phyloP scores from a whole-genome alignment of 2,113 vertebrate species.

The Brachyhypopomus occidentalis region DNA sequence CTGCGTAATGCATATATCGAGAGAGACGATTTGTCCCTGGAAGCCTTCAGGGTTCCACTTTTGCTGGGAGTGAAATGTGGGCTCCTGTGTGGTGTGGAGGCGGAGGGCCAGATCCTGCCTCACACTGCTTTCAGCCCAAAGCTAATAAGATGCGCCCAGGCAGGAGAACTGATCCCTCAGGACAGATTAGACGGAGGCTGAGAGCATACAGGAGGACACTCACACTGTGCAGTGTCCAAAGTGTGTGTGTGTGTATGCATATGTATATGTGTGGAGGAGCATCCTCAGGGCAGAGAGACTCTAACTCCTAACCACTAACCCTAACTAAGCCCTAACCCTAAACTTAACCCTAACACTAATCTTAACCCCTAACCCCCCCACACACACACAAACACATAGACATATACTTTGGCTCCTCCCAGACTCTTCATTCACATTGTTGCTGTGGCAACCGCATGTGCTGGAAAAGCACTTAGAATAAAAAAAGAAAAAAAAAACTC shows the following conservation, averaged over 20 bases:
- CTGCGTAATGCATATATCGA: slow-evolving; percentile 16
- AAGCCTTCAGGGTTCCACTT: background rate
- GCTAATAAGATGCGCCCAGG: background rate
- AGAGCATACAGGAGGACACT: slow-evolving; percentile 9
- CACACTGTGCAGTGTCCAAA: background rate
- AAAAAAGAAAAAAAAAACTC: slow-evolving; percentile 39
- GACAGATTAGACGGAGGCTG: slow-evolving; percentile 19
- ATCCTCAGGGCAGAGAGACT: too few species aligned
- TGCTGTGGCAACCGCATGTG: slow-evolving; percentile 49
- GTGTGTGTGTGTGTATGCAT: background rate
- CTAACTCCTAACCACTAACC: too few species aligned
- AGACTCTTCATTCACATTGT: slow-evolving; percentile 37
- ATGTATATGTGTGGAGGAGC: too few species aligned
- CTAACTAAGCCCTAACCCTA: too few species aligned
- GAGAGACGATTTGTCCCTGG: background rate
- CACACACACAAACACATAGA: slow-evolving; percentile 11
- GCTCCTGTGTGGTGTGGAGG: background rate
- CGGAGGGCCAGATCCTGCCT: background rate
- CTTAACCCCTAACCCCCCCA: background rate
- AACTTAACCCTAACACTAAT: too few species aligned
- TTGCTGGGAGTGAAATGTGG: background rate
- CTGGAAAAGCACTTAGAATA: slow-evolving; percentile 23
- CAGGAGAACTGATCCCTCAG: slow-evolving; percentile 18
- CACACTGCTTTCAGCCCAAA: background rate
- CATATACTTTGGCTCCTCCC: slow-evolving; percentile 6